Evolutionary conservation across 1,140 invertebrate genomes (phyloP), one percentile per base, ranked within the genome.

Genomic region (Prorops nasuta): DNA sequence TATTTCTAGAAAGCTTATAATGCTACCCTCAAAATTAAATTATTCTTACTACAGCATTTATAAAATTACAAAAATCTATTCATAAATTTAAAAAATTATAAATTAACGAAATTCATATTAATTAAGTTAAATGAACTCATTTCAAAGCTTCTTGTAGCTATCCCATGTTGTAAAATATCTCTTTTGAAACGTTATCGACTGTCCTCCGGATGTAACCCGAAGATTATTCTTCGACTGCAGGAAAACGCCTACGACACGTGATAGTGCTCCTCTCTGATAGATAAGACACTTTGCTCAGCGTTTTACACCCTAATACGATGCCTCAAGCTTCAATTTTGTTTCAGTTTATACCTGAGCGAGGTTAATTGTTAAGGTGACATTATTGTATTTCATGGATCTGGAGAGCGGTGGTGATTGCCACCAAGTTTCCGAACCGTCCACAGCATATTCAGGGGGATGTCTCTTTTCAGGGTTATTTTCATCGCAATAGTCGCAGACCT

Each of bases 371-470:
- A 99, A 81, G 71, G 97, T 98, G 63, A 99, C 92, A 80, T 95
- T 86, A 69, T 97, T 97, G 81, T 94, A 98, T 71, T 95, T 90
- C 83, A 90, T 90, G 24, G 95, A 95, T 63, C 97, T 80, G 9
- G 96, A 98, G n/a, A 99, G 79, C 2, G 97, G 97, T 1, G 97
- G 97, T 73, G 90, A 94, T 77, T 96, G 93, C 94, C 94, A 98
- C 94, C 95, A 98, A 17, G 87, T 88, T 70, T 95, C 90, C 66
- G 89, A 90, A 38, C 96, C 96, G 69, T 99, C 95, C 34, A 97
- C 93, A 1, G 96, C 96, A 79, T 89, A 88, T 65, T 90, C 85
- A 0, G 94, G 86, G 1, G 92, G 91, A 79, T 98, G 96, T 38
- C 79, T 82, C 67, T 90, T 88, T 36, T 86, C 84, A 3, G 85